These are phyloP conservation scores for Metopia argyrocephala DNA, from an alignment of 2,888 invertebrate species.

Conservation along the genomic window DNA sequence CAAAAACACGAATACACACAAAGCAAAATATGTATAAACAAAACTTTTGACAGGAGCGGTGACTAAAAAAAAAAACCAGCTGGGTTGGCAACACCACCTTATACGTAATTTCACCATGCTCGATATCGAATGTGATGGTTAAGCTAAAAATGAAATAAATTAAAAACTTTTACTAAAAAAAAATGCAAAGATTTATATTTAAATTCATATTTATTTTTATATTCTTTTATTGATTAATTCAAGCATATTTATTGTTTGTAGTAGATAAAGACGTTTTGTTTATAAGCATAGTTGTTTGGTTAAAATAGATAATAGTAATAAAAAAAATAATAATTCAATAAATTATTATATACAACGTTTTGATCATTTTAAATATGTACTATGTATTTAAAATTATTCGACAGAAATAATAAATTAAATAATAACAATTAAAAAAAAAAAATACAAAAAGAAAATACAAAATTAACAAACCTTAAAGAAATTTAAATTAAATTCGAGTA, in stretches of 20 bases:
- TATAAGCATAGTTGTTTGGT: constrained; percentile 53
- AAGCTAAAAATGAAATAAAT: no score
- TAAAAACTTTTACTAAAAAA: background rate
- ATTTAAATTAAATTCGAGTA: constrained; percentile 35
- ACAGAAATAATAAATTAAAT: constrained; percentile 32
- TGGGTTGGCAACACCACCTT: no score
- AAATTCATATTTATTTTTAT: constrained; percentile 58
- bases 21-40: no score
- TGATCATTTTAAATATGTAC: no score
- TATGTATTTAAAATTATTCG: no score
- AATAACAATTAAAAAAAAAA: constrained; percentile 44
- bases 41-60: no score
- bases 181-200: constrained; percentile 20
- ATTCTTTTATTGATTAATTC: constrained; percentile 59
- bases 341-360: constrained; percentile 63
- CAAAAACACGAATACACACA: no score
- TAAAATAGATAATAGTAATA: constrained; percentile 35
- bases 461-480: constrained; percentile 36
- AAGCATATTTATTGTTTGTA: constrained; percentile 63
- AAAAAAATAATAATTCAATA: constrained; percentile 53
- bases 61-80: no score
- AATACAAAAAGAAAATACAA: constrained; percentile 11
- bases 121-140: no score
- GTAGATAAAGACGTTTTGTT: constrained; percentile 53
- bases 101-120: no score